Percentiles rank a stretch among this genome's conserved stretches.
phyloP scores from a whole-genome alignment of 2,888 invertebrate genomes.

The Drosophila paucipuncta region DNA sequence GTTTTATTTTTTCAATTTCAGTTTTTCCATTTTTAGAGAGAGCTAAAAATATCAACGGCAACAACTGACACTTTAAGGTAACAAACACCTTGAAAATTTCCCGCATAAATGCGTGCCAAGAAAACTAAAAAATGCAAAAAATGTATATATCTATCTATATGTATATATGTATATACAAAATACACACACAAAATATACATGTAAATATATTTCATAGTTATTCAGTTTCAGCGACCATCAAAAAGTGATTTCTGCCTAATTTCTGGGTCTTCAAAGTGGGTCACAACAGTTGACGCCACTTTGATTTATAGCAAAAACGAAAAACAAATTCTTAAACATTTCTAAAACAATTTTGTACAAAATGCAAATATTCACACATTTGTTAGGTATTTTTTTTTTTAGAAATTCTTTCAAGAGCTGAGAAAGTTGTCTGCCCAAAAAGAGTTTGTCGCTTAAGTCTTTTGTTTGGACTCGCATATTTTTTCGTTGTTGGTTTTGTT shows the following conservation, averaged over 20 bases:
- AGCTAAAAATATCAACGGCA: background rate
- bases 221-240: conserved; percentile 28
- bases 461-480: conserved; percentile 55
- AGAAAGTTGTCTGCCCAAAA: conserved; percentile 67
- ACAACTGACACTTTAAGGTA: conserved; percentile 38
- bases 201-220: conserved; percentile 12
- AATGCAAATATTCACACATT: conserved; percentile 47
- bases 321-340: conserved; percentile 36
- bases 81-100: conserved; percentile 59
- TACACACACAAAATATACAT: conserved; percentile 1
- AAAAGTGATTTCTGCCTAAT: conserved; percentile 57
- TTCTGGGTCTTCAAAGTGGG: conserved; percentile 62
- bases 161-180: background rate
- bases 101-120: conserved; percentile 62
- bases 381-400: conserved; percentile 13
- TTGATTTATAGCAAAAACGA: conserved; percentile 30
- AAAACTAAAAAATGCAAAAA: conserved; percentile 40
- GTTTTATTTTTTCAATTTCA: background rate
- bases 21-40: conserved; percentile 27
- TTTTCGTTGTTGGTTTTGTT: background rate
- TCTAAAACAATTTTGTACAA: conserved; percentile 10
- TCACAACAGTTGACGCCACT: conserved; percentile 23
- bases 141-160: background rate
- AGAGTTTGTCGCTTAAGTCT: conserved; percentile 77
- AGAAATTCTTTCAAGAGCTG: conserved; percentile 52